Percentiles rank a stretch among this genome's conserved stretches.
Evolutionary conservation across 2,888 invertebrate genomes (phyloP).

Genomic region (Mesorhabditis spiculigera): DNA sequence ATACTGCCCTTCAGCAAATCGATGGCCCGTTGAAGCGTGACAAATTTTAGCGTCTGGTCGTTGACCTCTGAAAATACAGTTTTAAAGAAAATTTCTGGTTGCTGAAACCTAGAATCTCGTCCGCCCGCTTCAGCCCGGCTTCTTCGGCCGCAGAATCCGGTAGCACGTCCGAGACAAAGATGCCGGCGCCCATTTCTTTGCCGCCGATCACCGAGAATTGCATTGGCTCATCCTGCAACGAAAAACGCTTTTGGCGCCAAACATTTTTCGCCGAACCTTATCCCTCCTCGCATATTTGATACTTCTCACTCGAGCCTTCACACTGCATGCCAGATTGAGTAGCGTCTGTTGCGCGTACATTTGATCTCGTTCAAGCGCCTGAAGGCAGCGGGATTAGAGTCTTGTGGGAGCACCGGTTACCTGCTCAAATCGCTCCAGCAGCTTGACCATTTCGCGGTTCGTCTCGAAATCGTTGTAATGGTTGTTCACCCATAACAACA

Average conservation of each 20-base stretch:
- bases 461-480: conserved; percentile 97
- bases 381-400: neutral
- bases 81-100: neutral
- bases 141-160: conserved; percentile 89
- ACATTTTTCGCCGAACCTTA: conserved; percentile 20
- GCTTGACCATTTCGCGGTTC: conserved; percentile 88
- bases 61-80: conserved; percentile 83
- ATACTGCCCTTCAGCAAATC: conserved; percentile 34
- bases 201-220: conserved; percentile 92
- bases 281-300: conserved; percentile 86
- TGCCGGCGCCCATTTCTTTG: conserved; percentile 80
- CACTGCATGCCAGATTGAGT: conserved; percentile 92
- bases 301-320: conserved; percentile 86
- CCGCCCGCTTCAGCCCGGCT: conserved; percentile 89
- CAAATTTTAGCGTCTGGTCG: conserved; percentile 90
- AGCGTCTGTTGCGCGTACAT: conserved; percentile 75
- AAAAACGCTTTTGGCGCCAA: conserved; percentile 14
- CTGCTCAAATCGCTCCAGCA: conserved; percentile 46
- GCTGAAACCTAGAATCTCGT: conserved; percentile 68
- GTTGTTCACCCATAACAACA: conserved; percentile 96
- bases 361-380: conserved; percentile 62
- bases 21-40: conserved; percentile 73
- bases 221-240: conserved; percentile 77
- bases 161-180: conserved; percentile 91
- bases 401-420: conserved; percentile 8